Evolutionary conservation across 2,113 vertebrate genomes (phyloP).

Genomic region (Martes martes): DNA sequence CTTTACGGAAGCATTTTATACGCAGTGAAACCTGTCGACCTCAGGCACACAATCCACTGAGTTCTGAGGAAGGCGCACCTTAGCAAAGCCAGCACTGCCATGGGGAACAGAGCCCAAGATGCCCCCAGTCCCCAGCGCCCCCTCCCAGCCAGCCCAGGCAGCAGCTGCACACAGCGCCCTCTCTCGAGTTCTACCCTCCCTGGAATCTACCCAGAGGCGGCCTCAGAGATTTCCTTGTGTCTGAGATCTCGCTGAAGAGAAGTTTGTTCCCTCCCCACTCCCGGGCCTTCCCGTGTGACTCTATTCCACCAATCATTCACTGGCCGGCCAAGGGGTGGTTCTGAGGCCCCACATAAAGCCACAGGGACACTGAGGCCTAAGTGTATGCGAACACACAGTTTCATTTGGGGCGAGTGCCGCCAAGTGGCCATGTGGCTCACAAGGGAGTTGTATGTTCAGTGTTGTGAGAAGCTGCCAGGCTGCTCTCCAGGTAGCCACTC

Average conservation of each 20-base stretch:
- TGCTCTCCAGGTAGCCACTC: background rate
- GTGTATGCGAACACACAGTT: background rate
- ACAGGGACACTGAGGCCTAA: background rate
- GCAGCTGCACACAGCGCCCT: background rate
- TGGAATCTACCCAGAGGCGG: background rate
- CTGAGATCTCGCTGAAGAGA: background rate
- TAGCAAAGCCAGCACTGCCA: too few relatives aligned
- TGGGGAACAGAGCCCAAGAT: background rate
- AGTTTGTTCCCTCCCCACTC: background rate
- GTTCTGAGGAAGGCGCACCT: background rate
- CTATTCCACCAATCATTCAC: background rate
- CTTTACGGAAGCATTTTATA: background rate
- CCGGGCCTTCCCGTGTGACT: background rate
- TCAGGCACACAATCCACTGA: background rate
- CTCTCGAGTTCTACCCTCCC: background rate
- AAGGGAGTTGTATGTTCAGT: background rate
- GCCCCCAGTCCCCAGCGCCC: background rate
- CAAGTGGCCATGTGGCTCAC: background rate
- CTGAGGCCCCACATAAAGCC: background rate
- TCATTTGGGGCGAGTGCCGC: background rate
- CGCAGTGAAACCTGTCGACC: background rate
- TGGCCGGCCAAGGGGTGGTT: fast-evolving
- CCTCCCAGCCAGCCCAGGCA: background rate
- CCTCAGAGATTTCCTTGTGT: background rate
- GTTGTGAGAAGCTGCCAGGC: background rate